A percentile compares a stretch with the other conserved stretches of the same genome.
Evolutionary conservation across 2,797 vertebrate genomes (phyloP).

Genomic region (Graptemys geographica): DNA sequence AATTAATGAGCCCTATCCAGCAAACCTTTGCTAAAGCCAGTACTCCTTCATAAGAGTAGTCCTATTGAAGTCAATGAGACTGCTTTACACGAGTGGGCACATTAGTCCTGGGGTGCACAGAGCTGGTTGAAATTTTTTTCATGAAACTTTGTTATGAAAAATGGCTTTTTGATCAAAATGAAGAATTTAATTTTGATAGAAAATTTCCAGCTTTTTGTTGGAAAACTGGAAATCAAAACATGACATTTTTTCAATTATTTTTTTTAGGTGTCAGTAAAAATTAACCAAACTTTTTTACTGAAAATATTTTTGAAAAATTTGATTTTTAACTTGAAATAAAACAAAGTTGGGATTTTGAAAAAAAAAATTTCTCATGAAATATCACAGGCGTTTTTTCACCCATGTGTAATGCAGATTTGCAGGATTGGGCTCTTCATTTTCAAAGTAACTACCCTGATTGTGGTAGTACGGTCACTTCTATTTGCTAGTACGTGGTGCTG

Average conservation of each 20-base stretch:
- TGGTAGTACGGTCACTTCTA: not conserved
- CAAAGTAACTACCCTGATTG: not conserved
- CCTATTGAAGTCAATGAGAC: not conserved
- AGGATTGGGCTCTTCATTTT: not conserved
- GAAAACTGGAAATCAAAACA: slow-evolving; percentile 17
- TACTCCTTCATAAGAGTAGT: not conserved
- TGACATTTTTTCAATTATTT: not conserved
- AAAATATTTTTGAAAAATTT: not conserved
- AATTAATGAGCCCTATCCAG: not conserved
- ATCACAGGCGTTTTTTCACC: not conserved
- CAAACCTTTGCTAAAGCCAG: not conserved
- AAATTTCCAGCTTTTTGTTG: not conserved
- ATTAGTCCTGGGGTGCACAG: not conserved
- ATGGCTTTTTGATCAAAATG: slow-evolving; percentile 41
- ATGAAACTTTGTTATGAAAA: slow-evolving; percentile 18
- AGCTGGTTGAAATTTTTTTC: slow-evolving; percentile 19
- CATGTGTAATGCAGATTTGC: not conserved
- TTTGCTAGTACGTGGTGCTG: not conserved
- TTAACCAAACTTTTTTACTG: not conserved
- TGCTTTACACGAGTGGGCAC: not conserved
- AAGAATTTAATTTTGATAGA: not conserved
- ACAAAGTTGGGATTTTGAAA: slow-evolving; percentile 7
- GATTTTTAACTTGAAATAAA: slow-evolving; percentile 1
- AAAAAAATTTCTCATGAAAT: not conserved
- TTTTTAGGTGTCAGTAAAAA: not conserved